Base-by-base conservation (phyloP, 2,888 invertebrate species). In the Dromius quadrimaculatus region DNA sequence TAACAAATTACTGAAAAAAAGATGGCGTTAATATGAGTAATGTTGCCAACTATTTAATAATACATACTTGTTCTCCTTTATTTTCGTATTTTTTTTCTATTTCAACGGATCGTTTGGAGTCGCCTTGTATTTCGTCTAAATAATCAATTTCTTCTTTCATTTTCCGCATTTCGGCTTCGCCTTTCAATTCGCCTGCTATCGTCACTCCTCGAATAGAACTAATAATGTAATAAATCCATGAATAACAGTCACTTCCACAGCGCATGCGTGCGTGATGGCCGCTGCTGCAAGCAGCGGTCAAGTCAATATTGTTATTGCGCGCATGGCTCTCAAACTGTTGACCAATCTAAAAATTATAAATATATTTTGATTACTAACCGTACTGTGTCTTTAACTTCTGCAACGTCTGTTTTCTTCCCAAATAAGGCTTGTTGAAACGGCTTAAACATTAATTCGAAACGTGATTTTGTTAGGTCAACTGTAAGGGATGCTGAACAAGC, bases 401-500 rank as follows among this genome's bases (percentile, higher is more conserved):
- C 82, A 0, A 88, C 82, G 75, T 91, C 89, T 0, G 83, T 80
- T 74, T 86, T 85, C 82, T 91, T 85, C 1, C 85, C 83, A 8
- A 86, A 80, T 9, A 91, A 79, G 0, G 91, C 89, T 75, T 87
- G 86, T 47, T 86, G 85, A 73, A 92, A 88, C 0, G 92, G 92
- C 70, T 84, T 85, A 41, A 87, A 86, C 85, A 92, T 87, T 15
- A 92, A 79, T 71, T 87, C 85, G 78, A 90, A 86, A 38, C 88
- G 85, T 0, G 88, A 85, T 76, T 87, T 88, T 0, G 92, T 89
- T 41, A 95, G 84, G 79, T 94, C 93, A 77, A 88, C 89, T 0
- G 91, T 88, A 9, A 95, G 83, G 20, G 89, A 86, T 0, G 90
- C 87, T 20, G 91, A 89, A 79, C 95, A 95, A 2, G 90, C 87